Base-by-base conservation (phyloP, 2,797 vertebrate genomes). In the Melanotaenia maccullochi region DNA sequence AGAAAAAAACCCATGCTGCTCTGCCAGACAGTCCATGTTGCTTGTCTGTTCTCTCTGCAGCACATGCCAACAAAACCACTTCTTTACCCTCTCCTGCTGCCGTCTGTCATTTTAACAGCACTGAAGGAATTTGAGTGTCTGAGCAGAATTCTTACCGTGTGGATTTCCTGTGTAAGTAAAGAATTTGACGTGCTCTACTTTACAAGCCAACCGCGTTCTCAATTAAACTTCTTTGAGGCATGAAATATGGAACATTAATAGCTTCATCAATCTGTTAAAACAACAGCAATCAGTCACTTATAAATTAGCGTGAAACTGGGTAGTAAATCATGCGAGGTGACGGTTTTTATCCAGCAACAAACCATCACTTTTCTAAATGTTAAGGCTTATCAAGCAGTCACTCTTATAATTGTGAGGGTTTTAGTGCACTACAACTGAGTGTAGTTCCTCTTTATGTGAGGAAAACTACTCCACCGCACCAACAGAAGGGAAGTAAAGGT, bases 41-140 rank as follows among this genome's bases (percentile, higher is more conserved):
- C 78, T 56, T 73, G 76, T 83, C 82, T 72, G 74, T 81, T 90
- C 75, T 69, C 69, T 79, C 72, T 57, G 64, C 32, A 36, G 55
- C 63, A 77, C 74, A 80, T 69, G 63, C 69, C 75, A 74, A 74
- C 49, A 56, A 71, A 78, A 68, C 62, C 77, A 67, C 67, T 78
- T 59, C 61, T 68, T 70, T 76, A 78, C 76, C 65, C 70, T 66
- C 42, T 38, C 57, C 74, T 68, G 71, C 81, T 38, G 32, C 55
- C 30, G 62, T 78, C 70, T 44, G 75, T 84, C 72, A 80, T 69
- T 65, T 71, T 4, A 64, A 42, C 52, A 35, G 22, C 5, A 1
- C 2, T 25, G 64, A 63, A 75, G 70, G 56, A 75, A 75, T 62
- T 18, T 4, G 32, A 66, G 36, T 49, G 63, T 42, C 55, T 54